phyloP scores from a whole-genome alignment of 2,797 vertebrate species.

The Columba guinea region DNA sequence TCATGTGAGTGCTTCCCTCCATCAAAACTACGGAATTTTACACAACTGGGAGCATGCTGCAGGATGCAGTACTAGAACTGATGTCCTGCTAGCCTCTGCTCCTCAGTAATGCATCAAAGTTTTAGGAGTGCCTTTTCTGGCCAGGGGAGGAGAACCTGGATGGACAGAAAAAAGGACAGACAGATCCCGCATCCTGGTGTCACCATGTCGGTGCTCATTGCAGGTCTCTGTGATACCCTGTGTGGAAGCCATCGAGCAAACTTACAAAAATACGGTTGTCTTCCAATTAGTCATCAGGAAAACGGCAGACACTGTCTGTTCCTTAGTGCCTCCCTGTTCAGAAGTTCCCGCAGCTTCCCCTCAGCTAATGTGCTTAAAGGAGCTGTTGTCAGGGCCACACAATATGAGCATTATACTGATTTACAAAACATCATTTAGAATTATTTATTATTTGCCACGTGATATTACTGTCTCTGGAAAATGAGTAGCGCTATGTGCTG shows the following conservation, averaged over 20 bases:
- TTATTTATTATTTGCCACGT: neutral
- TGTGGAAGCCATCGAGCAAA: neutral
- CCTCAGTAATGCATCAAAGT: neutral
- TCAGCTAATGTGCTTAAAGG: neutral
- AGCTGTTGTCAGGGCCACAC: neutral
- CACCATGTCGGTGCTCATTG: rapidly evolving
- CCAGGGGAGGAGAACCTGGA: neutral
- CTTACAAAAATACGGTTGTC: neutral
- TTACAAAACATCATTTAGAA: neutral
- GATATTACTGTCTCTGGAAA: neutral
- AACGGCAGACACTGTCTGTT: rapidly evolving
- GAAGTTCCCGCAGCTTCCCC: neutral
- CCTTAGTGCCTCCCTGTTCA: neutral
- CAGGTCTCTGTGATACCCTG: rapidly evolving
- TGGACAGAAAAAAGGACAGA: rapidly evolving
- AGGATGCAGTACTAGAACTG: neutral
- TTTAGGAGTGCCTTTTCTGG: neutral
- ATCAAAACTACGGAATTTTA: neutral
- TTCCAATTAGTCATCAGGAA: neutral
- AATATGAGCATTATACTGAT: neutral
- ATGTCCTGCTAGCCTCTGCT: neutral
- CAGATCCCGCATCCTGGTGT: neutral
- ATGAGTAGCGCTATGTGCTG: neutral
- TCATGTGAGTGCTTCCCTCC: neutral
- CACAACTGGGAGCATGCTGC: neutral